Conservation (phyloP, 2,113 vertebrate genomes). For the Typhlomys cinereus region DNA sequence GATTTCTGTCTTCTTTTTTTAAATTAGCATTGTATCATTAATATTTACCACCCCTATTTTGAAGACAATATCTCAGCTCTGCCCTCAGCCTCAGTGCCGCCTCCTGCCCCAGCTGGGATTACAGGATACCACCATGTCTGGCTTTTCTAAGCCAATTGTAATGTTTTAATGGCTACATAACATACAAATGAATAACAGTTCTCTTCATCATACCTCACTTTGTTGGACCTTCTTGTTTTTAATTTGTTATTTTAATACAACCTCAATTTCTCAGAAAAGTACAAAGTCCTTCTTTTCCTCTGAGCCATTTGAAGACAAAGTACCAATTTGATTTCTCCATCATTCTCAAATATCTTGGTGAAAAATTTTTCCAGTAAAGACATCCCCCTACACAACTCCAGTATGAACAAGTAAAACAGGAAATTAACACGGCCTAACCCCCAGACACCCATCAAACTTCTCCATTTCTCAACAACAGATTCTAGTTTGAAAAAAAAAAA, state of each 20-base stretch:
- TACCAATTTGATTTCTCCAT: not conserved
- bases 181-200: not conserved
- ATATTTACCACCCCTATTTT: slow-evolving; percentile 8
- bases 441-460: not conserved
- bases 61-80: not conserved
- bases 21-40: not conserved
- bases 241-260: slow-evolving; percentile 21
- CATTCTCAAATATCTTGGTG: not conserved
- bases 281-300: not conserved
- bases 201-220: not conserved
- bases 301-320: slow-evolving; percentile 33
- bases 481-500: slow-evolving; percentile 29
- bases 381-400: not conserved
- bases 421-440: not conserved
- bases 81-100: not conserved
- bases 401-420: not conserved
- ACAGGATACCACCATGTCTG: not conserved
- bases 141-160: not conserved
- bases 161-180: not conserved
- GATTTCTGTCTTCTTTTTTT: slow-evolving; percentile 6
- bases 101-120: not conserved
- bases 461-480: not conserved
- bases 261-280: slow-evolving; percentile 21
- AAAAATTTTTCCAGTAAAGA: slow-evolving; percentile 3
- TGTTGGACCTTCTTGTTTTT: not conserved